Evolutionary conservation across 2,888 invertebrate genomes (phyloP), one percentile per base, ranked within the genome.

Genomic region (Carpatolechia fugitivella): DNA sequence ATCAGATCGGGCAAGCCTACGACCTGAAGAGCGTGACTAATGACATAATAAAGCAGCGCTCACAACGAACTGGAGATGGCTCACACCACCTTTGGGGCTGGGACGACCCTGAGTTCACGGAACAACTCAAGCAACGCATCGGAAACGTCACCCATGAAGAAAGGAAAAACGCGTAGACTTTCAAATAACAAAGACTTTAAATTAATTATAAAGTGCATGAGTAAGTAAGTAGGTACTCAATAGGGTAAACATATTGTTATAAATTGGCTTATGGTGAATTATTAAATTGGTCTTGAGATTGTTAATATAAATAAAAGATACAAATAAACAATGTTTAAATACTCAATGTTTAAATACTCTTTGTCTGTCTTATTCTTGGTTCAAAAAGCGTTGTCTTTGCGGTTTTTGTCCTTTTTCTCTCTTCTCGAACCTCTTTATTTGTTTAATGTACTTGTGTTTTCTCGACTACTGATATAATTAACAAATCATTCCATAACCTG

Each of bases 1-100:
- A 2, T 11, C 40, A 90, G 82, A 90, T 96, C 54, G 96, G 96
- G 1, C 94, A 93, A 91, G 95, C 95, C 0, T 95, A 95, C 74
- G 95, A 96, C 71, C 79, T 95, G 60, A 95, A 95, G 76, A 93
- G 92, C 1, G 95, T 94, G 0, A 91, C 93, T 0, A 79, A 82
- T 8, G 93, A 93, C n/a, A 91, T 93, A 69, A 91, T 94, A 49
- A 87, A 90, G 66, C 92, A 92, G 61, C 85, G 94, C 1, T 91
- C 93, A 0, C 79, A 91, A 58, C 88, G 93, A 52, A 94, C 94
- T 0, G 94, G 94, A 1, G 94, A 94, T 62, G 93, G 93, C 0
- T 91, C 88, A 4, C 93, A 93, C 69, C 91, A 93, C 51, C 75
- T 93, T 5, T 95, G 94, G 94, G 94, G 94, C 35, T 93, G 93